phyloP scores from a whole-genome alignment of 2,888 invertebrate genomes.

The Tenthredo amoena region DNA sequence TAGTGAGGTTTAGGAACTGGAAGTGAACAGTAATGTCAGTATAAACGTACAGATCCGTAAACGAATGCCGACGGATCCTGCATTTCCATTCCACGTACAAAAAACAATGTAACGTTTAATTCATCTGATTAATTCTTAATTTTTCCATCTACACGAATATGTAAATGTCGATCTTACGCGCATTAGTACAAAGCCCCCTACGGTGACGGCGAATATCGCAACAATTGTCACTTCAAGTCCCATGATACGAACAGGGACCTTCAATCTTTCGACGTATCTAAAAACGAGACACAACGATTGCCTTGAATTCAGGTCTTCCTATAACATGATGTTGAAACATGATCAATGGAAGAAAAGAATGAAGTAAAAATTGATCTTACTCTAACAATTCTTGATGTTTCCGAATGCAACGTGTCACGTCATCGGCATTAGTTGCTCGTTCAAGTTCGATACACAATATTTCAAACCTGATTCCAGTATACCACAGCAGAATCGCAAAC shows the following conservation, averaged over 20 bases:
- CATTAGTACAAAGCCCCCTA: constrained; percentile 20
- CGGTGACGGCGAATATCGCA: not conserved
- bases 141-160: not conserved
- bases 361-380: constrained; percentile 57
- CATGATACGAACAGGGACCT: not conserved
- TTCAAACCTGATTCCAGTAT: constrained; percentile 64
- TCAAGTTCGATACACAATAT: constrained; percentile 61
- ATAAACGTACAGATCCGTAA: constrained; percentile 29
- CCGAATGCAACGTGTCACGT: constrained; percentile 61
- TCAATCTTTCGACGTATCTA: constrained; percentile 36
- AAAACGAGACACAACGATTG: not conserved
- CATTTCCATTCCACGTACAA: not conserved
- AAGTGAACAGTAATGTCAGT: not conserved
- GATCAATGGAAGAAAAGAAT: not conserved
- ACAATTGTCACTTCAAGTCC: not conserved
- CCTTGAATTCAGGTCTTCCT: not conserved
- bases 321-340: not conserved
- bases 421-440: constrained; percentile 6
- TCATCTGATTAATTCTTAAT: not conserved
- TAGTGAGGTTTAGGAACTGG: constrained; percentile 32
- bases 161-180: constrained; percentile 2
- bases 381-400: constrained; percentile 64
- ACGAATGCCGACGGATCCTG: constrained; percentile 1
- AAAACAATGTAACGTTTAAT: not conserved
- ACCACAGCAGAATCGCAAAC: constrained; percentile 68